Conservation (phyloP, 2,113 vertebrate genomes). For the Hemibagrus wyckioides region DNA sequence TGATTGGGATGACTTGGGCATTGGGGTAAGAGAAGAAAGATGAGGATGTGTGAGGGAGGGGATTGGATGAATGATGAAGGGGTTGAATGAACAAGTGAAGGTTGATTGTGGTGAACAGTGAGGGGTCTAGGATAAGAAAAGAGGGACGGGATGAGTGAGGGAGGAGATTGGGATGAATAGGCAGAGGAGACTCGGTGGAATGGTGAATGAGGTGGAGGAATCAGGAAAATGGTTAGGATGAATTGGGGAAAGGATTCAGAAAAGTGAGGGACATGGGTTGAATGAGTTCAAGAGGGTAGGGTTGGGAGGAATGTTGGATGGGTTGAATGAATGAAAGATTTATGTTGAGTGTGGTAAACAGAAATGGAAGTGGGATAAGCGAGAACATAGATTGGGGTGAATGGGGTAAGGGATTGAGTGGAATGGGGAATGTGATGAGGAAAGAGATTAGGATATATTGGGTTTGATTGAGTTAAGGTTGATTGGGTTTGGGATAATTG, state of each 20-base stretch:
- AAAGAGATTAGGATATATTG: too few species aligned
- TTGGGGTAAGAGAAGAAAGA: not conserved
- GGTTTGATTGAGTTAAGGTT: too few species aligned
- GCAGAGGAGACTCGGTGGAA: not conserved
- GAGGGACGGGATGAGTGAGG: not conserved
- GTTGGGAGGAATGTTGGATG: not conserved
- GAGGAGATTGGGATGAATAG: not conserved
- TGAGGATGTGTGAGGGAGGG: not conserved
- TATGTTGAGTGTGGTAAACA: not conserved
- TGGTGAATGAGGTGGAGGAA: not conserved
- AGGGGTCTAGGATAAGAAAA: not conserved
- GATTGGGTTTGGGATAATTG: too few species aligned
- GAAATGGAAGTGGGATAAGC: not conserved
- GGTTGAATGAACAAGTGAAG: not conserved
- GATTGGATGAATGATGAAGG: not conserved
- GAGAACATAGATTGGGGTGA: not conserved
- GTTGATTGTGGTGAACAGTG: not conserved
- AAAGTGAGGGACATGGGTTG: not conserved
- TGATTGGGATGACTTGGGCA: not conserved
- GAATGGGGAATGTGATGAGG: not conserved
- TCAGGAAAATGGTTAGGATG: not conserved
- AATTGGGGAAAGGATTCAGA: not conserved
- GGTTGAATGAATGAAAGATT: too few species aligned
- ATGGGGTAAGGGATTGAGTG: not conserved
- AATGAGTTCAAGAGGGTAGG: not conserved